phyloP scores from a whole-genome alignment of 2,797 vertebrate genomes.

The Phrynocephalus forsythii region DNA sequence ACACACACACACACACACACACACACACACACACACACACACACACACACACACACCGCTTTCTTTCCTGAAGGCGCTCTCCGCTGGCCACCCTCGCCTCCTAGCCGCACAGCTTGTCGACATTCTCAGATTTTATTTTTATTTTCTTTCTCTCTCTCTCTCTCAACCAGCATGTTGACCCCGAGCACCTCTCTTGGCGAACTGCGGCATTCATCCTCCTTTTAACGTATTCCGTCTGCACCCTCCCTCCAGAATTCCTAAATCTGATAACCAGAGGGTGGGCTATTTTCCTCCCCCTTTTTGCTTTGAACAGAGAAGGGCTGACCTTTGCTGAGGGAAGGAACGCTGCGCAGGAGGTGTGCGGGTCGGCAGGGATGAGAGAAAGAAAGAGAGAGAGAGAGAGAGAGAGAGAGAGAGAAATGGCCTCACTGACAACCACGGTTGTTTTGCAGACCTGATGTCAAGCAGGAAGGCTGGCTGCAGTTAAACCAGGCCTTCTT shows the following conservation, averaged over 20 bases:
- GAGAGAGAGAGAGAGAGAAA: constrained; percentile 2
- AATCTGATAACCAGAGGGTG: constrained; percentile 67
- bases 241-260: constrained; percentile 65
- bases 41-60: not conserved
- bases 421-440: constrained; percentile 57
- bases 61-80: constrained; percentile 4
- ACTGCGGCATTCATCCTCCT: constrained; percentile 42
- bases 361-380: not conserved
- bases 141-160: too few relatives aligned
- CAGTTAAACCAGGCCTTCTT: constrained; percentile 44
- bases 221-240: constrained; percentile 53
- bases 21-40: too few relatives aligned
- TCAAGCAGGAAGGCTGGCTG: constrained; percentile 64
- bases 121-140: constrained; percentile 37
- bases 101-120: constrained; percentile 38
- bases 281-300: not conserved
- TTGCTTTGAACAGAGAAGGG: constrained; percentile 67
- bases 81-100: constrained; percentile 12
- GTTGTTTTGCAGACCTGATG: constrained; percentile 71
- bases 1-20: too few relatives aligned
- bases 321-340: constrained; percentile 73
- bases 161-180: constrained; percentile 29
- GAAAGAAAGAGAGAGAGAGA: not conserved
- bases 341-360: constrained; percentile 56
- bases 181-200: constrained; percentile 27